A percentile compares a stretch with the other conserved stretches of the same genome.
Conservation (phyloP, 2,888 invertebrate genomes). For the Asteroscopus sphinx region DNA sequence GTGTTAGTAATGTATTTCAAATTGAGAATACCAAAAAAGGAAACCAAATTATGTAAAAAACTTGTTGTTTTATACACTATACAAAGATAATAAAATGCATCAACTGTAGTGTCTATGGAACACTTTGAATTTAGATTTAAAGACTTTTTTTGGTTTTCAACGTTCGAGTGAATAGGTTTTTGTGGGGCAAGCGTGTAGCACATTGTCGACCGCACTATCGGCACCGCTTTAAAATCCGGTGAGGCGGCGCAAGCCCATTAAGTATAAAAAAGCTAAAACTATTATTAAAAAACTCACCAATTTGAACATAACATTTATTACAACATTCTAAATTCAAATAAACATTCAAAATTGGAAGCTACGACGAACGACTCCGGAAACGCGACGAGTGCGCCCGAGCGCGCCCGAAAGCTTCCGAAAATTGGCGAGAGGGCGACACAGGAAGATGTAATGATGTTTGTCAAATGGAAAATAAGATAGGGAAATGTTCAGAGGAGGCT, state of each 20-base stretch:
- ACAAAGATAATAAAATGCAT: too few relatives aligned
- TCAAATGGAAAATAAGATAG: constrained; percentile 90
- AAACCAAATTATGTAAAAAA: too few relatives aligned
- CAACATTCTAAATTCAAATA: constrained; percentile 55
- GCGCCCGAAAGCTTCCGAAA: constrained; percentile 77
- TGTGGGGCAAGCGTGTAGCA: too few relatives aligned
- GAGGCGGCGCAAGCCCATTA: too few relatives aligned
- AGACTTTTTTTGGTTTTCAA: too few relatives aligned
- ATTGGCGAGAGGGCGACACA: constrained; percentile 78
- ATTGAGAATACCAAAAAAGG: neutral
- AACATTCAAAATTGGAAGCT: constrained; percentile 67
- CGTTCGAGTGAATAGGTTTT: too few relatives aligned
- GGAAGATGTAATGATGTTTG: constrained; percentile 89
- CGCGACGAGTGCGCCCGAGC: constrained; percentile 74
- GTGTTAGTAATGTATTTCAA: constrained; percentile 7
- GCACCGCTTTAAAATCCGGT: too few relatives aligned
- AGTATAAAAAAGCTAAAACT: too few relatives aligned
- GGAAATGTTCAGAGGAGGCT: constrained; percentile 84
- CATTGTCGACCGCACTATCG: too few relatives aligned
- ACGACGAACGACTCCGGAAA: constrained; percentile 69
- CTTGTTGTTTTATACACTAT: too few relatives aligned
- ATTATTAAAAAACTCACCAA: constrained; percentile 9
- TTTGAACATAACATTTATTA: constrained; percentile 43
- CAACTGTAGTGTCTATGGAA: too few relatives aligned
- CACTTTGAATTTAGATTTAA: too few relatives aligned